Percentiles rank a stretch among this genome's conserved stretches.
Conservation (phyloP, 2,888 invertebrate genomes). For the Philonicus albiceps region DNA sequence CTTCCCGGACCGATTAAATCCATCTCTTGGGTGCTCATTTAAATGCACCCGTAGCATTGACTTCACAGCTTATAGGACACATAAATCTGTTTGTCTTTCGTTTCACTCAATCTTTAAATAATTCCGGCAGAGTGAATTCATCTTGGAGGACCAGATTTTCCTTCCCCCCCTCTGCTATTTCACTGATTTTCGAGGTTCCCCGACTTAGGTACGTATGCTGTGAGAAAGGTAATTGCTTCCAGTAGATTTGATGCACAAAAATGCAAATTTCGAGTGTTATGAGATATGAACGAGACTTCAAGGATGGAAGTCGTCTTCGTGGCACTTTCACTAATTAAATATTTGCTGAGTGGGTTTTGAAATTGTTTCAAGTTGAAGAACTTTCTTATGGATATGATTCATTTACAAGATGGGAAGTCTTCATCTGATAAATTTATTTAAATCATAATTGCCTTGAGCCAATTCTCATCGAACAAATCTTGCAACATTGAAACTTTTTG, state of each 20-base stretch:
- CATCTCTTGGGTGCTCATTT: not conserved
- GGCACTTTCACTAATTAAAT: not conserved
- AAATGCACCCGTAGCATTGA: constrained; percentile 8
- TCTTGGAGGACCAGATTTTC: not conserved
- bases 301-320: not conserved
- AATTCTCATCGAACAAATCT: not conserved
- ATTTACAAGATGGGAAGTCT: not conserved
- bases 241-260: not conserved
- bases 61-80: constrained; percentile 2
- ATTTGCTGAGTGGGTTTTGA: not conserved
- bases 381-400: not conserved
- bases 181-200: not conserved
- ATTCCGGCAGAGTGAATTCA: not conserved
- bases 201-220: not conserved
- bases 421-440: not conserved
- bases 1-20: constrained; percentile 9
- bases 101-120: not conserved
- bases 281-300: not conserved
- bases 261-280: not conserved
- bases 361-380: not conserved
- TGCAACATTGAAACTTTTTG: not conserved
- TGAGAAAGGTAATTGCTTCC: not conserved
- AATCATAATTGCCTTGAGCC: not conserved
- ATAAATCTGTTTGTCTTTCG: constrained; percentile 15
- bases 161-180: not conserved